Base-by-base conservation (phyloP, 2,888 invertebrate genomes). In the Chirona hameri region DNA sequence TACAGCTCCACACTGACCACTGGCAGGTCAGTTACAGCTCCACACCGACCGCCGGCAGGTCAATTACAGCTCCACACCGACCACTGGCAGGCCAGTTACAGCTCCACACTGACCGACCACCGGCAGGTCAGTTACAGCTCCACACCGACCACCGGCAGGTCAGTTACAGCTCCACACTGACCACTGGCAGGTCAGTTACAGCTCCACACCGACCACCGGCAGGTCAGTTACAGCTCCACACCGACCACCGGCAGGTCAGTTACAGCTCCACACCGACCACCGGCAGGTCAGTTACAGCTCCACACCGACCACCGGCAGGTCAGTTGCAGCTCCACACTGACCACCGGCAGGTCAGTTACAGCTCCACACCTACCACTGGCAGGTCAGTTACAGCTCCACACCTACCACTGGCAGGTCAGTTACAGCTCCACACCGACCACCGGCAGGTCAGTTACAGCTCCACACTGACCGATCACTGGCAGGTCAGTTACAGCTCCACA, bases 151-250 rank as follows among this genome's bases (percentile, higher is more conserved):
- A 60, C 82, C 31, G 83, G 81, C 82, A 65, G 60, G 55, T 69
- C 60, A 57, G 60, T 81, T 52, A 39, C 39, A 39, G 39, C 39
- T 57, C 52, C 84, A 60, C 83, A 84, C 80, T 39, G 83, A 83
- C 79, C 86, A 87, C 85, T 87, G 96, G 87, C 89, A 96, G 76
- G n/a, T n/a, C n/a, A n/a, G n/a, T n/a, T n/a, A n/a, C n/a, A 46
- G 60, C 72, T 82, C 83, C n/a, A 79, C 82, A 57, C 57, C 55
- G 39, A 82, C 65, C 80, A 57, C 84, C 84, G 27, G 83, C 84
- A 3, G 83, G 84, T 29, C 83, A 46, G 76, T 39, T 39, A 39
- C 39, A 39, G 39, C 39, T 2, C 39, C 39, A 39, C 39, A 39
- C 39, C 7, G 39, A 39, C 39, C 39, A 39, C 39, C 7, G 39